Conservation (phyloP, 1,140 invertebrate genomes). For the Bemisia tabaci region DNA sequence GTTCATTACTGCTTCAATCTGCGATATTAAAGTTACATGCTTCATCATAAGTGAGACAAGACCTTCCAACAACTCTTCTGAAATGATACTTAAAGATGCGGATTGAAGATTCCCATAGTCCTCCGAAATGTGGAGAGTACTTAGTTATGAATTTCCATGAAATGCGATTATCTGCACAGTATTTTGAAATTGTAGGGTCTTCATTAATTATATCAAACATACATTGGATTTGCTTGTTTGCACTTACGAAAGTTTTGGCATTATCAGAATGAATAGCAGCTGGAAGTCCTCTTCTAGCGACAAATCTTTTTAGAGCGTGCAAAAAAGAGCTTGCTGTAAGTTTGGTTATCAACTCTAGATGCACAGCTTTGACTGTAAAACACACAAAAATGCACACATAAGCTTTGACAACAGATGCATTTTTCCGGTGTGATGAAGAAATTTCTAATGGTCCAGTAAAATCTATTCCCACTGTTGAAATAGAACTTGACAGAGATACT, state of each 20-base stretch:
- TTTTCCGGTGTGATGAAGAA: slow-evolving; percentile 21
- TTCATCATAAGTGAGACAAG: not conserved
- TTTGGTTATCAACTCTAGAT: slow-evolving; percentile 31
- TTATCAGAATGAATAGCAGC: slow-evolving; percentile 28
- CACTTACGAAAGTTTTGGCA: slow-evolving; percentile 30
- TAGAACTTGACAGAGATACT: slow-evolving; percentile 22
- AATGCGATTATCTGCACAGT: not conserved
- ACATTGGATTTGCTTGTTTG: slow-evolving; percentile 9
- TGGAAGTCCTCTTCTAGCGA: slow-evolving; percentile 27
- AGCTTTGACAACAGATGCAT: slow-evolving; percentile 24
- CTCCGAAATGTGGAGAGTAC: slow-evolving; percentile 8
- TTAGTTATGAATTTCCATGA: not conserved
- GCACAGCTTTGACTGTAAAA: slow-evolving; percentile 30
- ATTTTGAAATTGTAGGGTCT: not conserved
- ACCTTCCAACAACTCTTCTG: not conserved
- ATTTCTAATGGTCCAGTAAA: slow-evolving; percentile 30
- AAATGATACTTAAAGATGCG: not conserved
- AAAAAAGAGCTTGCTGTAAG: slow-evolving; percentile 30
- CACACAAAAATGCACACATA: slow-evolving; percentile 34
- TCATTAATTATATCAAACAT: not conserved
- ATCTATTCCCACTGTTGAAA: slow-evolving; percentile 29
- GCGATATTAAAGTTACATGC: not conserved
- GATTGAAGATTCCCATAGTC: slow-evolving; percentile 3
- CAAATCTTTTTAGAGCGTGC: slow-evolving; percentile 29
- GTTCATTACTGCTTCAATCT: not conserved